phyloP scores from a whole-genome alignment of 2,888 invertebrate species.

The Euproctis similis region DNA sequence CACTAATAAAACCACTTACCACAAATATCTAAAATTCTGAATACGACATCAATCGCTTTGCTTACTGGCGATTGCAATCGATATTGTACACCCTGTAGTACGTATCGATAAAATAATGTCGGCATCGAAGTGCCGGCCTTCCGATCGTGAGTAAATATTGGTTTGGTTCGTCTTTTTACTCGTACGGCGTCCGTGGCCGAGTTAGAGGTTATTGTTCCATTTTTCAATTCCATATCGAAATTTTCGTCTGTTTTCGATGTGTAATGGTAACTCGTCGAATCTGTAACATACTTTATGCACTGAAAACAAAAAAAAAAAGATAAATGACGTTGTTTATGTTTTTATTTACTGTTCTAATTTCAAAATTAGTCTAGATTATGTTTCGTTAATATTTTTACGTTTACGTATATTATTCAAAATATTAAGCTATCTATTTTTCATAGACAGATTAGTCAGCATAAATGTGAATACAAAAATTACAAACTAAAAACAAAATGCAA shows the following conservation, averaged over 20 bases:
- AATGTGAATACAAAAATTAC: no score
- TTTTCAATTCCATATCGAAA: slow-evolving; percentile 58
- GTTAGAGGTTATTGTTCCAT: slow-evolving; percentile 70
- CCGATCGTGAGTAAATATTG: slow-evolving; percentile 50
- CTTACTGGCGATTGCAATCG: slow-evolving; percentile 13
- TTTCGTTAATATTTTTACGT: no score
- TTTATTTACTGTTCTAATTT: no score
- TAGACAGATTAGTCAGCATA: no score
- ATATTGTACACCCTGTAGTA: slow-evolving; percentile 30
- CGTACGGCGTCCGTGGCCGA: slow-evolving; percentile 65
- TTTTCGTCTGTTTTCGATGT: slow-evolving; percentile 36
- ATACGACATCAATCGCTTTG: slow-evolving; percentile 11
- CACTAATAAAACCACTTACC: no score
- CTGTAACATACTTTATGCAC: slow-evolving; percentile 19
- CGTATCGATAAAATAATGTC: slow-evolving; percentile 47
- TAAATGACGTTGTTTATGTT: slow-evolving; percentile 7
- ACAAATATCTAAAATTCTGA: slow-evolving; percentile 1
- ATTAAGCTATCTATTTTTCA: no score
- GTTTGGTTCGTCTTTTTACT: slow-evolving; percentile 52
- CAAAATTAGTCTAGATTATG: no score
- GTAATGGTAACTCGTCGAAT: slow-evolving; percentile 31
- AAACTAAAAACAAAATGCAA: no score
- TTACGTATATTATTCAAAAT: no score
- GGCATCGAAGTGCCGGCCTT: slow-evolving; percentile 35
- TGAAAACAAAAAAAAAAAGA: slow-evolving; percentile 18